A percentile compares a stretch with the other conserved stretches of the same genome.
These are phyloP conservation scores for Dasypolia templi DNA, from an alignment of 2,888 invertebrate species.

Conservation along the genomic window DNA sequence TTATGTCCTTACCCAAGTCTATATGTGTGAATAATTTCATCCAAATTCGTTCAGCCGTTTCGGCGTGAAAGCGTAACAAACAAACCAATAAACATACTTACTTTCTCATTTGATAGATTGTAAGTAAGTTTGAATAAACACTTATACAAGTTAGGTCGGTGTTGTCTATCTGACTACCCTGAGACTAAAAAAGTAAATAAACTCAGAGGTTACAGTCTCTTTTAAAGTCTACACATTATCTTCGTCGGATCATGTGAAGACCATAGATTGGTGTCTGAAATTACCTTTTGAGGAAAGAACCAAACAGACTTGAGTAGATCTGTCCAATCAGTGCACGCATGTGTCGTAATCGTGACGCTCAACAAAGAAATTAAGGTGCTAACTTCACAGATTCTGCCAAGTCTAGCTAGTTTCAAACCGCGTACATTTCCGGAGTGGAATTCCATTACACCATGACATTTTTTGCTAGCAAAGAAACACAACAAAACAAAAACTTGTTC, in stretches of 20 bases:
- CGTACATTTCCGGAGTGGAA: not conserved
- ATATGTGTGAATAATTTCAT: too few relatives aligned
- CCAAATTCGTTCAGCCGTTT: too few relatives aligned
- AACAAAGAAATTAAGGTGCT: not conserved
- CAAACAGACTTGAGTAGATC: not conserved
- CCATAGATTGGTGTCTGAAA: not conserved
- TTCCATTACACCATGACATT: slow-evolving; percentile 19
- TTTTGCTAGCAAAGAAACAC: slow-evolving; percentile 27
- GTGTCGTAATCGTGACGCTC: not conserved
- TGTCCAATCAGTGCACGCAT: not conserved
- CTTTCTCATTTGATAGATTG: too few relatives aligned
- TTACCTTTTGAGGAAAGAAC: not conserved
- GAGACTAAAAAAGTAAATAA: not conserved
- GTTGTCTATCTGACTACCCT: not conserved
- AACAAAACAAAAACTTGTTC: slow-evolving; percentile 51
- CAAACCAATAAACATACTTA: too few relatives aligned
- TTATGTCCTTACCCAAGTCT: too few relatives aligned
- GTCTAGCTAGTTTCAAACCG: not conserved
- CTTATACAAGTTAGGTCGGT: not conserved
- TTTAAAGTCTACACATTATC: not conserved
- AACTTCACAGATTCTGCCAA: not conserved
- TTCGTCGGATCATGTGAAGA: not conserved
- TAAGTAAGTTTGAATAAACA: not conserved
- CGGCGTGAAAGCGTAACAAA: too few relatives aligned
- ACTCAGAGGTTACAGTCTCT: not conserved